Base-by-base conservation (phyloP, 2,113 vertebrate species). In the Coregonus clupeaformis region DNA sequence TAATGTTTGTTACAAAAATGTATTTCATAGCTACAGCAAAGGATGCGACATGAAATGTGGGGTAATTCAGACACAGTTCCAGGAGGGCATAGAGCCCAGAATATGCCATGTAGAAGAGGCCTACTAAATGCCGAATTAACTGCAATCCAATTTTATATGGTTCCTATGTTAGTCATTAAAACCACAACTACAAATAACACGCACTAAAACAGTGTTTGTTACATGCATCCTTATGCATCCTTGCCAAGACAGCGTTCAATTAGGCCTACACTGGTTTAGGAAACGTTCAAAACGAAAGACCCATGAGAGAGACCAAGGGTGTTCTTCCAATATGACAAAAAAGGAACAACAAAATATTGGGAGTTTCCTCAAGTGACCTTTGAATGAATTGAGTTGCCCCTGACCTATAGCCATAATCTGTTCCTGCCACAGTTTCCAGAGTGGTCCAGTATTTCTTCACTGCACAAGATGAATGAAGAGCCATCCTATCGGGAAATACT, bases 41-140 rank as follows among this genome's bases (percentile, higher is more conserved):
- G 36, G 24, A 49, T n/a, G 27, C n/a, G 14, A 32, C 65, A 49
- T 74, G 75, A 91, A 84, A 89, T 86, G 78, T 88, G 82, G 72
- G 77, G 85, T 82, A 78, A 87, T 89, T 90, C 83, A 85, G 89
- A 87, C 87, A 80, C 84, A 81, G 73, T 76, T 81, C 80, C 86
- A 89, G 82, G 76, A 87, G 84, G 89, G 91, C 89, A 78, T 69
- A 7, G 82, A 79, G 89, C 90, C 91, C 90, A 89, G 87, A 91
- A 89, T 83, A 68, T 88, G 90, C 88, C 91, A 90, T 71, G 80
- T 80, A 85, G 73, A 76, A 82, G 2, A 42, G 9, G 36, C 80
- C 87, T 80, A 74, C 85, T 86, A 89, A 90, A 87, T 80, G 79
- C 75, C 83, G 85, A 22, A 91, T 90, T 91, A 89, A 86, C 29